Conservation (phyloP, 1,140 invertebrate species). For the Acyrthosiphon pisum region DNA sequence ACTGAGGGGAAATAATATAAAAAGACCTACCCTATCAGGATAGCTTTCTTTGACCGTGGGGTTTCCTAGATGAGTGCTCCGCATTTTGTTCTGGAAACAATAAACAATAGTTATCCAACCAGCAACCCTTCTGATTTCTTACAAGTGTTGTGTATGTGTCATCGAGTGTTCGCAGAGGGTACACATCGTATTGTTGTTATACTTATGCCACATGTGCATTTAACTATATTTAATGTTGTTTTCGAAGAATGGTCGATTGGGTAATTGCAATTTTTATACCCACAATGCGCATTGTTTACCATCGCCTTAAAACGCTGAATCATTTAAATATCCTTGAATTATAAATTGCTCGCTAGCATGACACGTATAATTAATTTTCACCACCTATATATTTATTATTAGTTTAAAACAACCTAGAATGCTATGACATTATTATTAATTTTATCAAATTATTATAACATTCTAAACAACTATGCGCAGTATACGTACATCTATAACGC, state of each 20-base stretch:
- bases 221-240: constrained; percentile 20
- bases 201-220: constrained; percentile 11
- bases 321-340: constrained; percentile 25
- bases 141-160: constrained; percentile 51
- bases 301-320: constrained; percentile 12
- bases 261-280: constrained; percentile 21
- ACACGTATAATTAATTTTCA: neutral
- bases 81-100: constrained; percentile 34
- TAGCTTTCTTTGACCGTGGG: constrained; percentile 18
- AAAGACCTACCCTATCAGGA: neutral
- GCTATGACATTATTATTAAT: neutral
- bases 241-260: neutral
- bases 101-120: constrained; percentile 16
- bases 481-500: neutral
- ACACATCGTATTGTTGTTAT: constrained; percentile 28
- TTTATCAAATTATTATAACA: neutral
- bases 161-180: neutral
- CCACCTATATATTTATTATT: neutral
- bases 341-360: constrained; percentile 9
- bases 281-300: neutral
- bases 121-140: constrained; percentile 54
- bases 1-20: neutral
- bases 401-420: neutral
- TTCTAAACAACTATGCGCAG: neutral
- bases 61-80: constrained; percentile 8